Evolutionary conservation across 2,797 vertebrate genomes (phyloP).

Genomic region (Tadarida brasiliensis): DNA sequence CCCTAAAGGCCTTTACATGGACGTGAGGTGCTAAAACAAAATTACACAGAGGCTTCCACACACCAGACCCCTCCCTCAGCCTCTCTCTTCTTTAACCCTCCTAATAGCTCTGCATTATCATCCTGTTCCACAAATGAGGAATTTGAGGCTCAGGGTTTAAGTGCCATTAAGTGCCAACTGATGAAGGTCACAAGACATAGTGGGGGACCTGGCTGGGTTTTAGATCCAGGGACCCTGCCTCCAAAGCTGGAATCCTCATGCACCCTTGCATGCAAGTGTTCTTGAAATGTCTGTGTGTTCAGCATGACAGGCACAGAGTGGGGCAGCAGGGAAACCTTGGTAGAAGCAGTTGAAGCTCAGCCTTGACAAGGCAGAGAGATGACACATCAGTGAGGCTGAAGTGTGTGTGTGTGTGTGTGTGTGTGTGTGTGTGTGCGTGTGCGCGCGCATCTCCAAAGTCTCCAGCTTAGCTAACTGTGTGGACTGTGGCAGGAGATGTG

Average conservation of each 20-base stretch:
- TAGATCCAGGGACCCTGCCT: background rate
- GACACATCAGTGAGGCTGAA: background rate
- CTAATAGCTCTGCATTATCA: background rate
- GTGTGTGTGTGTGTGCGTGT: background rate
- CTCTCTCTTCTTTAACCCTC: background rate
- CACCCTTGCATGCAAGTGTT: background rate
- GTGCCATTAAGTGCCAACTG: background rate
- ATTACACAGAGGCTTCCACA: background rate
- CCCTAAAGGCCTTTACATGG: background rate
- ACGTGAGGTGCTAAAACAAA: background rate
- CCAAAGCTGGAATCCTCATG: background rate
- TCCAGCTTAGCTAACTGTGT: background rate
- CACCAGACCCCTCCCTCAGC: background rate
- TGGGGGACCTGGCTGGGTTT: background rate
- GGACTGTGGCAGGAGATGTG: background rate
- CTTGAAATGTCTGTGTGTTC: background rate
- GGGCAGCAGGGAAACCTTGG: background rate
- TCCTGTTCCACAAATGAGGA: background rate
- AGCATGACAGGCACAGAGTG: background rate
- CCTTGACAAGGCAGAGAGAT: background rate
- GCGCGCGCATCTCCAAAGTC: background rate
- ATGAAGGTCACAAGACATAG: background rate
- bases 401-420: background rate
- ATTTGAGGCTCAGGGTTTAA: slow-evolving; percentile 4
- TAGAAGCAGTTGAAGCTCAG: background rate